Evolutionary conservation across 2,888 invertebrate genomes (phyloP).

Genomic region (Dynastes hyllus): DNA sequence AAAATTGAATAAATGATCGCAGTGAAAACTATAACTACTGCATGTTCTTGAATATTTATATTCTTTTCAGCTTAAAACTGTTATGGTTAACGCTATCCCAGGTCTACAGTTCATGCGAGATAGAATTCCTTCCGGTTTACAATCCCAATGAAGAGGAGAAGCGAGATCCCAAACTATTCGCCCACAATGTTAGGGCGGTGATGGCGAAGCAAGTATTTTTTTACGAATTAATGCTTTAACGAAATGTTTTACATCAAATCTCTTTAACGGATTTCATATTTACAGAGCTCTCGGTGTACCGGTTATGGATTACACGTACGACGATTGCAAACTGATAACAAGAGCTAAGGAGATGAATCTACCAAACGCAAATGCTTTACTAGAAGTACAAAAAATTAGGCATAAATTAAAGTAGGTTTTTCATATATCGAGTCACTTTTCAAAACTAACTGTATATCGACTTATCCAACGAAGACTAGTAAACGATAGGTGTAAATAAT

Average conservation of each 20-base stretch:
- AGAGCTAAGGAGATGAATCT: conserved; percentile 89
- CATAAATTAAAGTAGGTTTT: conserved; percentile 81
- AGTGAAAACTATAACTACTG: background rate
- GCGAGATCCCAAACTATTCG: conserved; percentile 89
- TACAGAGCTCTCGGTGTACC: conserved; percentile 88
- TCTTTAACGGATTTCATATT: background rate
- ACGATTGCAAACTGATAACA: conserved; percentile 90
- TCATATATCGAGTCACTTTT: background rate
- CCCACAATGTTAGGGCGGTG: conserved; percentile 89
- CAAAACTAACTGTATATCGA: too few relatives aligned
- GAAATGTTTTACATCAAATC: too few relatives aligned
- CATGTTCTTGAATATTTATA: background rate
- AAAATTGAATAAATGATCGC: too few relatives aligned
- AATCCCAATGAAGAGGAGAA: conserved; percentile 90
- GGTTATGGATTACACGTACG: conserved; percentile 92
- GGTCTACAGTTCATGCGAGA: conserved; percentile 89
- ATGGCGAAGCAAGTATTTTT: conserved; percentile 87
- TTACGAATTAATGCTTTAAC: background rate
- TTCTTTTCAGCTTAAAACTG: conserved; percentile 79
- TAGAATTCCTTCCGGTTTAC: conserved; percentile 95
- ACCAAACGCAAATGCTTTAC: conserved; percentile 81
- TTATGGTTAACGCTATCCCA: conserved; percentile 93
- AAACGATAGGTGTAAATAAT: too few relatives aligned
- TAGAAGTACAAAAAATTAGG: conserved; percentile 87
- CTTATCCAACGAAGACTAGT: too few relatives aligned